These are phyloP conservation scores for Nettapus auritus DNA, from an alignment of 2,113 vertebrate species.

Conservation along the genomic window DNA sequence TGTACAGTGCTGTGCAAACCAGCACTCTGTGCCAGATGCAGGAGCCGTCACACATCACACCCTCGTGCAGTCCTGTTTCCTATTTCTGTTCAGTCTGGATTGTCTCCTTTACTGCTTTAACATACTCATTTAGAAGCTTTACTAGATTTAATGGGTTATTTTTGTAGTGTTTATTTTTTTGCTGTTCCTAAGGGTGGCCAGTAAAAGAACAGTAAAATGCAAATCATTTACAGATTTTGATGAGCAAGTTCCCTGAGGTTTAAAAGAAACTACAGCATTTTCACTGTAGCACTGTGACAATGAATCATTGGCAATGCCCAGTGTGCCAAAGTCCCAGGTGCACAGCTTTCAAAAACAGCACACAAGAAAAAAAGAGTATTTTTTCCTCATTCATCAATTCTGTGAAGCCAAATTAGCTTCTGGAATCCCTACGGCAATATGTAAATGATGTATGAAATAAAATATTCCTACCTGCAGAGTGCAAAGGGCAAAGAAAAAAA, in stretches of 20 bases:
- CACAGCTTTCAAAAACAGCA: not conserved
- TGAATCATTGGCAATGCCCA: not conserved
- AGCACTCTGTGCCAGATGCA: not conserved
- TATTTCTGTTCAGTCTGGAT: not conserved
- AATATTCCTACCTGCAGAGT: not conserved
- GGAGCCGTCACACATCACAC: accelerated
- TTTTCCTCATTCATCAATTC: constrained; percentile 32
- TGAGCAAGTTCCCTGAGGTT: not conserved
- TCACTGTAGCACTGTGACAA: not conserved
- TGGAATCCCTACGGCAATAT: constrained; percentile 27
- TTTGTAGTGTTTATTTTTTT: not conserved
- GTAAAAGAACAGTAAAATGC: not conserved
- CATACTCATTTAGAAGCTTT: not conserved
- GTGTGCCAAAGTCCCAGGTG: not conserved
- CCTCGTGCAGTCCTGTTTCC: not conserved
- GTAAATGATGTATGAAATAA: constrained; percentile 25
- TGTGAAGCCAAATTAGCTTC: not conserved
- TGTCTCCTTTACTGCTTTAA: not conserved
- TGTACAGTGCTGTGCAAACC: not conserved
- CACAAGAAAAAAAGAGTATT: not conserved
- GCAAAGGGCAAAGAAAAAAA: not conserved
- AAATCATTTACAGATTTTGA: not conserved
- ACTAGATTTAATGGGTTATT: not conserved
- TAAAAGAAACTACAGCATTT: not conserved
- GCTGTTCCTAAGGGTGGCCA: not conserved